Evolutionary conservation across 2,888 invertebrate genomes (phyloP).

Genomic region (Mesorhabditis belari): DNA sequence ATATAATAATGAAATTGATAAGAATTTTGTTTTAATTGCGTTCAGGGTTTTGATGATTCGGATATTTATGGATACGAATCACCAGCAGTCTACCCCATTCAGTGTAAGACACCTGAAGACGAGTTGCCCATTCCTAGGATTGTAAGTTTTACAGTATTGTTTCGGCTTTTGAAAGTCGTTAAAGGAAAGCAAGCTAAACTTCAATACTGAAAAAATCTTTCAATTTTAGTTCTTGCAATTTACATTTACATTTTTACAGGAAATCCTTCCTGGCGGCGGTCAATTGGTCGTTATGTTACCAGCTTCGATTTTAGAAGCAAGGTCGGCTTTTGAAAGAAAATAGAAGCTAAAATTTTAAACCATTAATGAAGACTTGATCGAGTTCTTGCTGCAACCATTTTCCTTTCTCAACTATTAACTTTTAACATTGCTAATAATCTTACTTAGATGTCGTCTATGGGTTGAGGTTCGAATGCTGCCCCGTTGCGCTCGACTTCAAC

Average conservation of each 20-base stretch:
- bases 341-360: background rate
- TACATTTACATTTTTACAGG: conserved; percentile 9
- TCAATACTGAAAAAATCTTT: too few relatives aligned
- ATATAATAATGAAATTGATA: too few relatives aligned
- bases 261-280: conserved; percentile 42
- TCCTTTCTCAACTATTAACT: too few relatives aligned
- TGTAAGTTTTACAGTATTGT: conserved; percentile 7
- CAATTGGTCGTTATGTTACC: conserved; percentile 37
- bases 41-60: conserved; percentile 34
- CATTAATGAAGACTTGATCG: too few relatives aligned
- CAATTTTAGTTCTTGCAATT: background rate
- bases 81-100: conserved; percentile 44
- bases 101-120: conserved; percentile 42
- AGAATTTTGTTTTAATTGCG: too few relatives aligned
- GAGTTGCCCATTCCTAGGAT: conserved; percentile 33
- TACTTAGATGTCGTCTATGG: conserved; percentile 40
- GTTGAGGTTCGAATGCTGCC: conserved; percentile 41
- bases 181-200: too few relatives aligned
- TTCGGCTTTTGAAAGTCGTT: too few relatives aligned
- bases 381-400: too few relatives aligned
- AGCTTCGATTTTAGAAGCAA: conserved; percentile 34
- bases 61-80: conserved; percentile 46
- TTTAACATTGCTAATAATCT: too few relatives aligned
- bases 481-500: conserved; percentile 40
- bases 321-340: background rate